A percentile compares a stretch with the other conserved stretches of the same genome.
These are phyloP conservation scores for Diarsia rubi DNA, from an alignment of 2,888 invertebrate genomes.

Conservation along the genomic window DNA sequence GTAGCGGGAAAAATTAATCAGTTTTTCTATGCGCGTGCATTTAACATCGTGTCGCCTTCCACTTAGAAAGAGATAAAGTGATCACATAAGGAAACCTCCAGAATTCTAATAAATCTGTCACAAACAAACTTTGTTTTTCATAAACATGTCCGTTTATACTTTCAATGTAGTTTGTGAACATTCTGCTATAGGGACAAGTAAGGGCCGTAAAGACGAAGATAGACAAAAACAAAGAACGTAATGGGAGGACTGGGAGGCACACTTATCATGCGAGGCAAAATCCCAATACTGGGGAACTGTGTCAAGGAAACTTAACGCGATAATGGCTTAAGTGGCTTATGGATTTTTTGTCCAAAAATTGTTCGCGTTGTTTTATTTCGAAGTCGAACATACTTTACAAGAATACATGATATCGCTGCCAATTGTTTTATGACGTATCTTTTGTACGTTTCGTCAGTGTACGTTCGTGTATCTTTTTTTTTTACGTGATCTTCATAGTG, in stretches of 20 bases:
- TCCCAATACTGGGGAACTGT: neutral
- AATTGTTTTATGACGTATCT: neutral
- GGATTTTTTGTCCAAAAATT: constrained; percentile 14
- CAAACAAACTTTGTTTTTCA: neutral
- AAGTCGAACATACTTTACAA: neutral
- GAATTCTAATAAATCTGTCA: constrained; percentile 2
- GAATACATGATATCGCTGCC: neutral
- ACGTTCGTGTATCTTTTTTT: too few species aligned
- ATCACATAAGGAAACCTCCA: neutral
- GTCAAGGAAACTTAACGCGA: constrained; percentile 14
- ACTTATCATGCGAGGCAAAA: constrained; percentile 10
- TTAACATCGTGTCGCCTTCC: too few species aligned
- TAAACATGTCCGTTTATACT: constrained; percentile 8
- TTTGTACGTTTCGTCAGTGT: neutral
- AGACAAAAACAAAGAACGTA: neutral
- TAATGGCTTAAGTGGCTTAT: constrained; percentile 10
- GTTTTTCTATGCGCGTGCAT: too few species aligned
- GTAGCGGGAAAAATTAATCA: too few species aligned
- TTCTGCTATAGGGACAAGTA: neutral
- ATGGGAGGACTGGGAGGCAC: neutral
- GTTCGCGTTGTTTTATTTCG: constrained; percentile 5
- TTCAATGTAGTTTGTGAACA: constrained; percentile 7
- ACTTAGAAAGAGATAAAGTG: neutral
- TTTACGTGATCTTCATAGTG: neutral
- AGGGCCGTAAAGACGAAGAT: neutral